These are phyloP conservation scores for Amphiura filiformis DNA, from an alignment of 35 echinoderm and acorn worm genomes.

Conservation along the genomic window DNA sequence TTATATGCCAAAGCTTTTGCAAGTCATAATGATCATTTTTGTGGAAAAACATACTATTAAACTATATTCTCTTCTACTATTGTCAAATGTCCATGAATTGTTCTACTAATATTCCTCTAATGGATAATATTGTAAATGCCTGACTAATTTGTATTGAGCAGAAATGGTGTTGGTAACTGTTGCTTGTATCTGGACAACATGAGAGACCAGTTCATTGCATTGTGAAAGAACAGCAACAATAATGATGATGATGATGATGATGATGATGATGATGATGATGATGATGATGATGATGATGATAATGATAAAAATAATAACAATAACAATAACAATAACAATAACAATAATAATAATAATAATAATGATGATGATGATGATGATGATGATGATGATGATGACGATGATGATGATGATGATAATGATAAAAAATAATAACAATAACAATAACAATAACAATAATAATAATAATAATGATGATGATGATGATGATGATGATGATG, in stretches of 20 bases:
- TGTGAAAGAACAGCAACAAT: not conserved
- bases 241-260: not conserved
- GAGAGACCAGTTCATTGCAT: not conserved
- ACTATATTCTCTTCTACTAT: no score
- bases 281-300: not conserved
- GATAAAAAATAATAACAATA: not conserved
- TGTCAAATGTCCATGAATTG: no score
- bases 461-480: slow-evolving; percentile 1
- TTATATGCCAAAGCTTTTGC: no score
- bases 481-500: not conserved
- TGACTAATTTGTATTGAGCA: no score
- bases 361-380: slow-evolving; percentile 6
- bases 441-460: not conserved
- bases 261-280: not conserved
- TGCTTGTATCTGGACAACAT: not conserved
- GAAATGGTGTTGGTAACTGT: not conserved
- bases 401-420: slow-evolving; percentile 6
- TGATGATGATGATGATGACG: slow-evolving; percentile 5
- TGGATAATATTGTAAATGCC: no score
- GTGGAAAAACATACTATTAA: no score
- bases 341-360: no score
- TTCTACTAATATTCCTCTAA: no score
- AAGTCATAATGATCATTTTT: no score
- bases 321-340: no score
- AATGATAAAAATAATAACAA: no score